Base-by-base conservation (phyloP, 2,113 vertebrate genomes). In the Siphamia tubifer region DNA sequence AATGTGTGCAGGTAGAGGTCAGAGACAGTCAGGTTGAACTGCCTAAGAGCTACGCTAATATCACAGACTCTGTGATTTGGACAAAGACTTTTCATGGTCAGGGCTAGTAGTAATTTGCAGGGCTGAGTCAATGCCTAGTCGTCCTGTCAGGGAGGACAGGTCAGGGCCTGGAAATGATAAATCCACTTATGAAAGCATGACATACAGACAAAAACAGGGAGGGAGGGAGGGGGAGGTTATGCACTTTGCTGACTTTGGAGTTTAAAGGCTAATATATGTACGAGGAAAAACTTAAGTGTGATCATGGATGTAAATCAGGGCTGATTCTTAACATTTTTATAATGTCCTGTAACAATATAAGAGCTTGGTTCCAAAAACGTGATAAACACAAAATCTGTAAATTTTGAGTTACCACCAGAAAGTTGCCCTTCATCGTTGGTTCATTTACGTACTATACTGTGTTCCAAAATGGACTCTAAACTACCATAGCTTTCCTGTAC, bases 101-200 rank as follows among this genome's bases (percentile, higher is more conserved):
- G 78, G 67, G 49, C 64, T 20, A 65, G 63, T 51, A 20, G 63
- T 79, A 76, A 85, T 85, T 80, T 78, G 61, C 63, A 47, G 58
- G 61, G 66, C 68, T 77, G 64, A 77, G 77, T 77, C 55, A 21
- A 81, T 55, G 38, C 68, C 71, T 67, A 49, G 45, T 58, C 13
- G 45, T 66, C 74, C 68, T 76, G 65, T 74, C 8, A 16, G 73
- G 49, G 45, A 76, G 36, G 80, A 84, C 76, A 68, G 83, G 80
- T 85, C 58, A 55, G 43, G 69, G 63, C 72, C 83, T 81, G 71
- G 74, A 78, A 83, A 87, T 77, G 71, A 89, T 84, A 86, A 86
- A 86, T 89, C 79, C 64, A 75, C 55, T 75, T 73, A 56, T 69
- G 48, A 57, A 63, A 65, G 76, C 24, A 6, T 69, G 80, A 80